Base-by-base conservation (phyloP, 1,140 invertebrate species). In the Bathynomus jamesi region DNA sequence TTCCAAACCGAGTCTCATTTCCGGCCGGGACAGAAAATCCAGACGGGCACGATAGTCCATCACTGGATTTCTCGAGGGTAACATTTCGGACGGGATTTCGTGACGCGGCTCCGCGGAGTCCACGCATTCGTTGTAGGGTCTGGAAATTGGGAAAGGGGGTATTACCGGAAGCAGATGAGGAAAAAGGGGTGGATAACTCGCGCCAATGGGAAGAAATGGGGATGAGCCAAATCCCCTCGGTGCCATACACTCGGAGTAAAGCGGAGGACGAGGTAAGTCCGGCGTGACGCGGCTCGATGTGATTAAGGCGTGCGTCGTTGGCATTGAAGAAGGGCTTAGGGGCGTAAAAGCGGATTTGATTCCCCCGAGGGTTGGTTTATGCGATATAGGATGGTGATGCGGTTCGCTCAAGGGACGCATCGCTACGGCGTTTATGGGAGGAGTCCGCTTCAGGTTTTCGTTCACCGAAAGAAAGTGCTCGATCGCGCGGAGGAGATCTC, bases 401-500 rank as follows among this genome's bases (percentile, higher is more conserved):
- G 68, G 5, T 5, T 62, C 24, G 69, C 61, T 17, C n/a, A 24
- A 11, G 74, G 69, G 60, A 67, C 67, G 32, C 67, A 61, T 30
- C 7, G 65, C 67, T 21, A 67, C 28, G 25, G 32, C 28, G 46
- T 61, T 61, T 28, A 21, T 28, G 17, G 69, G 46, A 74, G 72
- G 28, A 65, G 72, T 67, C 24, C 75, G 69, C 21, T 72, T 69
- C 17, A 71, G 17, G 21, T 70, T 62, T 62, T 81, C 70, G 72
- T 75, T 66, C 28, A 80, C 67, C 70, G 80, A 79, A 67, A 86
- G 79, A 68, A 89, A 88, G 71, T 90, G 88, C 76, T 90, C 88
- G 28, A 90, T 90, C 8, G 89, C 87, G 72, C 91, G 90, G 2
- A 93, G 83, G n/a, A 95, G 80, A 79, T 95, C 92, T 40, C 93